Conservation (phyloP, 1,140 invertebrate species). For the Brachionus calyciflorus region DNA sequence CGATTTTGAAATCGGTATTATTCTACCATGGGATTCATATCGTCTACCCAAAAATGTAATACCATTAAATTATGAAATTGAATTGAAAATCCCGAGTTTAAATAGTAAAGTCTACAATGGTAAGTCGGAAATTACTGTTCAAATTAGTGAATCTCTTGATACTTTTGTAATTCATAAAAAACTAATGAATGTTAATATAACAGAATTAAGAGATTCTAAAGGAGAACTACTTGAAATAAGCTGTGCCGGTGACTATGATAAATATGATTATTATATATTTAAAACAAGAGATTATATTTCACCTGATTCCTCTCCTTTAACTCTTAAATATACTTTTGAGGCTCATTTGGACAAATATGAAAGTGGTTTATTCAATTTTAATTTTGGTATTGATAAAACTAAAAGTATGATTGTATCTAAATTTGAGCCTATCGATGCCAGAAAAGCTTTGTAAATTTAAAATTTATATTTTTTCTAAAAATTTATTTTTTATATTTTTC, state of each 20-base stretch:
- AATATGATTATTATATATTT: conserved; percentile 26
- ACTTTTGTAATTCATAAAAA: conserved; percentile 16
- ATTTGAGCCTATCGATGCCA: conserved; percentile 43
- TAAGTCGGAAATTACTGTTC: background rate
- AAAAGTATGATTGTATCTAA: background rate
- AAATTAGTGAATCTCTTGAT: background rate
- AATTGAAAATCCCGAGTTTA: background rate
- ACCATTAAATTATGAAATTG: conserved; percentile 5
- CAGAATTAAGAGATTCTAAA: background rate
- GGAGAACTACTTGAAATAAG: conserved; percentile 3
- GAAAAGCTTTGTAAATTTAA: conserved; percentile 29
- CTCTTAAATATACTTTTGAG: conserved; percentile 1
- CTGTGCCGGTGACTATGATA: conserved; percentile 28
- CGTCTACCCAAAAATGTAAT: conserved; percentile 20
- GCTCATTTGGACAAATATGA: conserved; percentile 9
- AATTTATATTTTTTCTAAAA: background rate
- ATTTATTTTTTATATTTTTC: conserved; percentile 63
- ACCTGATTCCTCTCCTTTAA: background rate
- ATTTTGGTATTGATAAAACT: background rate
- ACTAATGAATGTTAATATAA: background rate
- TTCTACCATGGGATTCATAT: background rate
- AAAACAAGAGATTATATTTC: background rate
- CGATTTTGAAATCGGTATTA: background rate
- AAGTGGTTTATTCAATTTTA: conserved; percentile 15
- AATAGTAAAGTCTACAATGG: background rate